Evolutionary conservation across 2,797 vertebrate genomes (phyloP), one percentile per base, ranked within the genome.

Genomic region (Pelochelys cantorii): DNA sequence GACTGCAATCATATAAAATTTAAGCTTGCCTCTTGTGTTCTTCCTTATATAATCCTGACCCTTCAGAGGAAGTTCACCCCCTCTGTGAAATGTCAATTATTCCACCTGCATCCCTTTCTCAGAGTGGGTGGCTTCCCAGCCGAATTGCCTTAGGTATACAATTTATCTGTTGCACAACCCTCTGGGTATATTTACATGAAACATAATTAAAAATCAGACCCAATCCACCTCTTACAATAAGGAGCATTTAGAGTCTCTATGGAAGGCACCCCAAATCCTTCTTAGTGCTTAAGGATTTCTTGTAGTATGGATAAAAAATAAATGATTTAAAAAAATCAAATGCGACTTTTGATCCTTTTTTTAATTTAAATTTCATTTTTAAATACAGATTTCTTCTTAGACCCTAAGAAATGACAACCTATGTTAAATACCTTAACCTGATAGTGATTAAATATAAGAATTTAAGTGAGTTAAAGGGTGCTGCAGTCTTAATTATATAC

Each of bases 121-220:
- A 34, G 89, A 90, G 84, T 42, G 79, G 83, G 31, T 52, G 54
- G 83, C 83, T 86, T 95, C 89, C 89, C 82, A 82, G 74, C 92
- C 86, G 88, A 89, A 91, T 87, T 11, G 77, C 88, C 92, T 96
- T 96, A 95, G 90, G 94, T 96, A 95, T 96, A 75, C 90, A 94
- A 87, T 94, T n/a, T 95, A 93, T 94, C 94, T 96, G 83, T 95
- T 96, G 96, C 95, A 93, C 95, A 96, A 97, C 88, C 89, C 96
- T 96, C 95, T 96, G 90, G 96, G 95, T 94, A 95, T 96, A 96
- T 96, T 96, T 96, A 96, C 95, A 94, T 96, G 95, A 95, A 97
- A 93, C 95, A 90, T 95, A 95, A 95, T 96, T 95, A 96, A 95
- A 93, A 95, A 91, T 96, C 85, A 94, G 95, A 89, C 81, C 92